A percentile compares a stretch with the other conserved stretches of the same genome.
phyloP scores from a whole-genome alignment of 2,797 vertebrate species.

The Platyrinchus mystaceus region DNA sequence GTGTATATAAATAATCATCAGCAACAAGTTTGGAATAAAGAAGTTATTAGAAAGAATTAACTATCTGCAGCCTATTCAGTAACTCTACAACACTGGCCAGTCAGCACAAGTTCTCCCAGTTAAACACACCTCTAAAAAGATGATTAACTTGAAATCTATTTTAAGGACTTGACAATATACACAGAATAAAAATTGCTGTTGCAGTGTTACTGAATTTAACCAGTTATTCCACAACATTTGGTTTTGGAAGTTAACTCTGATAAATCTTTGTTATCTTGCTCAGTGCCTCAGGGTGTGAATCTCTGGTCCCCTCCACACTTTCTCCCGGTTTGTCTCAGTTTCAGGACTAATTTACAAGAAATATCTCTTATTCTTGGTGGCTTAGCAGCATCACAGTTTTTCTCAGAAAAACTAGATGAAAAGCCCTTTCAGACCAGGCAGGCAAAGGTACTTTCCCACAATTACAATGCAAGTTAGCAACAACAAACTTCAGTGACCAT shows the following conservation, averaged over 20 bases:
- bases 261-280: background rate
- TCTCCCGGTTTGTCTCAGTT: background rate
- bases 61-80: background rate
- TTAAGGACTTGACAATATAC: background rate
- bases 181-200: background rate
- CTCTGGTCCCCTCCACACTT: background rate
- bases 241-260: background rate
- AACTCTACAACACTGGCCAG: background rate
- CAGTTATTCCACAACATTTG: background rate
- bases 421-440: background rate
- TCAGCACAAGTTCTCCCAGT: background rate
- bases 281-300: background rate
- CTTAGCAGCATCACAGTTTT: background rate
- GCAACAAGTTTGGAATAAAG: background rate
- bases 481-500: background rate
- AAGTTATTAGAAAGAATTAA: background rate
- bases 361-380: background rate
- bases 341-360: background rate
- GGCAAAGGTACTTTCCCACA: conserved; percentile 34
- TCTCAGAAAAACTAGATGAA: background rate
- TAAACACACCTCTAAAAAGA: background rate
- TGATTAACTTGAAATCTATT: background rate
- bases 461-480: background rate
- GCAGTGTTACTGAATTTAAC: background rate
- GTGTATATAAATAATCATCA: background rate